Base-by-base conservation (phyloP, 2,797 vertebrate genomes). In the Danio choprae region DNA sequence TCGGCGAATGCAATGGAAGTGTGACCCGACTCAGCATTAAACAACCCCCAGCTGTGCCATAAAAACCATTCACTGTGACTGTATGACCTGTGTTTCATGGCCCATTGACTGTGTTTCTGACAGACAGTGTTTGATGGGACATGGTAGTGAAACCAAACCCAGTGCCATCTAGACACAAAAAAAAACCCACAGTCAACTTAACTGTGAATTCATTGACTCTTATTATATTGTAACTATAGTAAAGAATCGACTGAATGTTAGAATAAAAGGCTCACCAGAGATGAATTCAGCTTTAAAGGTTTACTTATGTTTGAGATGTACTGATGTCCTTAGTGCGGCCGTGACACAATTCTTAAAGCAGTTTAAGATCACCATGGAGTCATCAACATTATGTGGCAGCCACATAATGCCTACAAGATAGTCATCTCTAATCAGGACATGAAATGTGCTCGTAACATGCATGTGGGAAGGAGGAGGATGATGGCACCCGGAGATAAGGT, bases 391-490 rank as follows among this genome's bases (percentile, higher is more conserved):
- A 51, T 36, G 22, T 70, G 40, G 78, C 77, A 84, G 74, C 81
- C 86, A 85, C 89, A 88, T 88, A 89, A 86, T 80, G 36, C 79
- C 68, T 69, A 22, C 44, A 74, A 18, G 90, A 90, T 92, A 91
- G 84, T 81, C 88, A 91, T 92, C 89, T 91, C 87, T 90, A 90
- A 92, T 92, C 88, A 90, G 80, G 67, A 72, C 59, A 80, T 18
- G 87, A 86, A 84, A 86, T 85, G 80, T 82, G 80, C 85, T 86
- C 86, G 89, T 87, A 89, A 85, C 86, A 89, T 90, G 88, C 85
- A 78, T 77, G 83, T 74, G 68, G 83, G 86, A 11, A 46, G 13
- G 43, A 40, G 43, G 71, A 43, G 50, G 59, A 82, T 41, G 88
- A 78, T 40, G 79, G 82, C 60, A 77, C 73, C 70, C 12, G 70